Evolutionary conservation across 2,113 vertebrate genomes (phyloP), one percentile per base, ranked within the genome.

Genomic region (Callionymus lyra): DNA sequence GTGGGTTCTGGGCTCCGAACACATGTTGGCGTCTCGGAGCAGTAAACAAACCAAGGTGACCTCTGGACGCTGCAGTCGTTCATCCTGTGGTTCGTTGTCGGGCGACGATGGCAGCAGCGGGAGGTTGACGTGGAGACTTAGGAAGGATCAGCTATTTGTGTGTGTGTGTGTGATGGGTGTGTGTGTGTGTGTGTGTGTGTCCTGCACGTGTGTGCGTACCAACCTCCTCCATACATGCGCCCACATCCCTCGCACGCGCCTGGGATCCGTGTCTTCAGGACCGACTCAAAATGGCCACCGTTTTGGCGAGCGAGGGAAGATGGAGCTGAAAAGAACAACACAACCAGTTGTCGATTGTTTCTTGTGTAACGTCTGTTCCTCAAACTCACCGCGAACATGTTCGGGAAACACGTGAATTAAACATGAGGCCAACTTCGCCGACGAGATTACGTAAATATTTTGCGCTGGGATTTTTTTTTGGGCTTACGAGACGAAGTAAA

Each of bases 251-350:
- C 21, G 4, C n/a, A n/a, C n/a, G n/a, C n/a, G n/a, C n/a, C n/a
- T n/a, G n/a, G n/a, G n/a, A n/a, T n/a, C n/a, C n/a, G n/a, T n/a
- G n/a, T n/a, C n/a, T n/a, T n/a, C n/a, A n/a, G n/a, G n/a, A 53
- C 45, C 55, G 60, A 69, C 49, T 48, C 78, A 85, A 86, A 85
- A 86, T 86, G 84, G 84, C 80, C 63, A 72, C 79, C 75, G 70
- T 73, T 79, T 69, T 70, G 71, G 77, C 76, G 64, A 76, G 67
- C 62, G 39, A 21, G 56, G 49, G 57, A 74, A 63, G 72, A 76
- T 72, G 70, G 62, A 70, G 69, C 56, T 65, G 17, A 34, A 31
- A 31, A 44, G 10, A 14, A 16, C 15, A 32, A 33, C 6, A 31
- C 4, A 1, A 6, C 12, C 10, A 18, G 10, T 27, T 27, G 21